Base-by-base conservation (phyloP, 2,888 invertebrate genomes). In the Heliconius ethilla region DNA sequence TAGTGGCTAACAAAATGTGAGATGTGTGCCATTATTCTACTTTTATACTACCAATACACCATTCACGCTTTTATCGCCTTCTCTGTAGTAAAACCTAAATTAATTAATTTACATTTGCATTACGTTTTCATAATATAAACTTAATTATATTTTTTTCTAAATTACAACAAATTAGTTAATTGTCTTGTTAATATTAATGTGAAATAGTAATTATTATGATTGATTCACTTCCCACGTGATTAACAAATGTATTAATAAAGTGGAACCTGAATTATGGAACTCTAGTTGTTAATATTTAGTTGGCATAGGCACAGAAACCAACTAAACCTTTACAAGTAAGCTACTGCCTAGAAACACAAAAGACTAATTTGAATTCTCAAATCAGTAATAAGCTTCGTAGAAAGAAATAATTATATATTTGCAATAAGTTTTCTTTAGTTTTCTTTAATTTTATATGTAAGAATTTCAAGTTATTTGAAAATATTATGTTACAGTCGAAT, bases 41-140 rank as follows among this genome's bases (percentile, higher is more conserved):
- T 84, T 85, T 78, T 75, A 80, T 81, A 82, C 82, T 89, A 91
- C 89, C 91, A 87, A 85, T 87, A 86, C 88, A 89, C 90, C 89
- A 87, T 89, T 88, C 84, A 83, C 86, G 87, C 25, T n/a, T 13
- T 73, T 65, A 74, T 45, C 40, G 5, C 18, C 63, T 65, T 13
- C 40, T 25, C 40, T 63, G 13, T 27, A 40, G 18, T 59, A 59
- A 59, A 72, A n/a, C 6, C 6, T 67, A 40, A 37, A 67, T 3
- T 22, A 5, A 37, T n/a, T n/a, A n/a, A n/a, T n/a, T n/a, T n/a
- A n/a, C n/a, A 67, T 33, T 33, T 37, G 33, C 11, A 37, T 37
- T 25, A 40, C 11, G 11, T 67, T n/a, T 25, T 25, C 13, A 37
- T 25, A 2, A 7, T 40, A n/a, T 40, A 40, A 67, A 40, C 18